phyloP scores from a whole-genome alignment of 2,113 vertebrate species.

The Saiga tatarica region DNA sequence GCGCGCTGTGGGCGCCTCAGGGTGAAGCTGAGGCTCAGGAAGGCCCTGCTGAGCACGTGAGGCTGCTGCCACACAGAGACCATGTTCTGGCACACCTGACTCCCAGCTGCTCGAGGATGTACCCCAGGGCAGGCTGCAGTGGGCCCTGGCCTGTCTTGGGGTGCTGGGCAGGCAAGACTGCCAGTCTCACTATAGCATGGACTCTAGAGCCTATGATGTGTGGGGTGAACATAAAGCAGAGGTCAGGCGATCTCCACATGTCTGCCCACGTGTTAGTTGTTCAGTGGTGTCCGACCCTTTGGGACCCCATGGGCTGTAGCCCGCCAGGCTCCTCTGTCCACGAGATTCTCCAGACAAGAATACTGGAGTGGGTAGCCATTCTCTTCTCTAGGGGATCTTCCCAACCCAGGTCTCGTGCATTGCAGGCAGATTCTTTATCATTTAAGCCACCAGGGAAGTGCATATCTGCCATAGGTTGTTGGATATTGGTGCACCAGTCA shows the following conservation, averaged over 20 bases:
- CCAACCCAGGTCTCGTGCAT: not conserved
- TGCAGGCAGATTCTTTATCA: not conserved
- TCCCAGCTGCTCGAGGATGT: too few species aligned
- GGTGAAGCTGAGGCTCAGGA: too few species aligned
- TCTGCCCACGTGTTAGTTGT: not conserved
- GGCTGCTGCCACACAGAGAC: too few species aligned
- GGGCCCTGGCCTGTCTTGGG: too few species aligned
- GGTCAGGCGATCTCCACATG: not conserved
- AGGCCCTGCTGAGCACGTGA: too few species aligned
- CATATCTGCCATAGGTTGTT: not conserved
- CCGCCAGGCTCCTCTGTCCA: not conserved
- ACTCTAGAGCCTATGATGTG: not conserved
- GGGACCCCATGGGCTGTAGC: not conserved
- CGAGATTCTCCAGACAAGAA: not conserved
- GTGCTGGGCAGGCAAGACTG: too few species aligned
- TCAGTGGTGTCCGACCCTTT: not conserved
- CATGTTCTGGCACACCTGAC: too few species aligned
- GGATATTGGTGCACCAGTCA: not conserved
- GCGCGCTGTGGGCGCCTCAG: too few species aligned
- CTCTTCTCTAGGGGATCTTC: not conserved
- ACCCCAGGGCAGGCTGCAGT: too few species aligned
- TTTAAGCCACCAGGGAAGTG: not conserved
- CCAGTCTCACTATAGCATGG: too few species aligned
- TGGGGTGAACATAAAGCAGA: not conserved
- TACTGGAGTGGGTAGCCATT: not conserved